A percentile compares a stretch with the other conserved stretches of the same genome.
Evolutionary conservation across 2,113 vertebrate species (phyloP).

Genomic region (Misgurnus mizolepis): DNA sequence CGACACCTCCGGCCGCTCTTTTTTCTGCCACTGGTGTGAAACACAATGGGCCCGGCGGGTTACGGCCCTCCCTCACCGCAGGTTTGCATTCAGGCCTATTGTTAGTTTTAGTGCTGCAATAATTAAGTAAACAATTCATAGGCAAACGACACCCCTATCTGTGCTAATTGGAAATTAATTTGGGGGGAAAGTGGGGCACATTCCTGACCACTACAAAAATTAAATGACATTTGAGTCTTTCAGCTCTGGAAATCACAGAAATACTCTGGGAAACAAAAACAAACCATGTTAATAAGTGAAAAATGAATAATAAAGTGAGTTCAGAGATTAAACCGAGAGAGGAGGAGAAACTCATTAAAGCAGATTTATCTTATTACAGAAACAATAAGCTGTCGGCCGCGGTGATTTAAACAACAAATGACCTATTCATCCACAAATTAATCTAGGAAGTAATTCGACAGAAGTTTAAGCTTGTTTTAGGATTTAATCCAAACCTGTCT

Average conservation of each 20-base stretch:
- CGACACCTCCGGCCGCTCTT: slow-evolving; percentile 45
- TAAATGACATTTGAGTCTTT: neutral
- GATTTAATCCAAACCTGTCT: neutral
- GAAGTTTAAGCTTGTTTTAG: neutral
- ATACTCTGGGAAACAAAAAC: neutral
- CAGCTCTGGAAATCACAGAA: neutral
- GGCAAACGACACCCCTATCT: slow-evolving; percentile 37
- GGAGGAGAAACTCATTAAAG: slow-evolving; percentile 18
- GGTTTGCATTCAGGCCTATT: slow-evolving; percentile 44
- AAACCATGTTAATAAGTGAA: neutral
- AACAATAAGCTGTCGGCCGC: slow-evolving; percentile 9
- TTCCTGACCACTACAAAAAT: slow-evolving; percentile 5
- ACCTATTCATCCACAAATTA: slow-evolving; percentile 8
- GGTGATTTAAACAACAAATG: slow-evolving; percentile 10
- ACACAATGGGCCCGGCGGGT: slow-evolving; percentile 15
- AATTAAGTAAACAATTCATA: slow-evolving; percentile 46
- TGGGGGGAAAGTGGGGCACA: slow-evolving; percentile 1
- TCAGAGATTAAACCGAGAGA: slow-evolving; percentile 13
- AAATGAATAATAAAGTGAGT: neutral
- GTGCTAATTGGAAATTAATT: slow-evolving; percentile 48
- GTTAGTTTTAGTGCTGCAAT: slow-evolving; percentile 38
- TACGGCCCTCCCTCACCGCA: slow-evolving; percentile 25
- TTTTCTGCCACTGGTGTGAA: slow-evolving; percentile 11
- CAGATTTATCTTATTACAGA: slow-evolving; percentile 20
- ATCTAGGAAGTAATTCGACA: neutral